These are phyloP conservation scores for Drosophila elegans DNA, from an alignment of 1,140 invertebrate species.

Conservation along the genomic window DNA sequence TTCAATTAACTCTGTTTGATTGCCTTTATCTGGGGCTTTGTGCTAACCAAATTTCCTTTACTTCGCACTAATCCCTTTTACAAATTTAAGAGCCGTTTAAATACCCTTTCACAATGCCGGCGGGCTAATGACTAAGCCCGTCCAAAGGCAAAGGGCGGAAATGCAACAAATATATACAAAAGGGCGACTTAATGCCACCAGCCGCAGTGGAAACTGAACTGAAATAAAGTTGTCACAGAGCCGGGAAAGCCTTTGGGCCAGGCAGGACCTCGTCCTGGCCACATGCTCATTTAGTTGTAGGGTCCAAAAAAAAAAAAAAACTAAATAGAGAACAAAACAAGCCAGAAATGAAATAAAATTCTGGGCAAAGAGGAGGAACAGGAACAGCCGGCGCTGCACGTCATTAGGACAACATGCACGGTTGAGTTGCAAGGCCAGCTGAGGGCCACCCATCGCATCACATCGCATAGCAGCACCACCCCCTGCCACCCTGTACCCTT, in stretches of 20 bases:
- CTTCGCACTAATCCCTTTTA: slow-evolving; percentile 36
- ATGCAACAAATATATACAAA: slow-evolving; percentile 77
- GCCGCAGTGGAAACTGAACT: slow-evolving; percentile 45
- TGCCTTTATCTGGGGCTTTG: slow-evolving; percentile 13
- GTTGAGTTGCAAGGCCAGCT: slow-evolving; percentile 49
- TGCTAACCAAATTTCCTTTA: slow-evolving; percentile 22
- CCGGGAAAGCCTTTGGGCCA: slow-evolving; percentile 41
- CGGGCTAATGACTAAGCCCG: slow-evolving; percentile 66
- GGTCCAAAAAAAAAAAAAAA: slow-evolving; percentile 13
- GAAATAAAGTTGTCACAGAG: slow-evolving; percentile 75
- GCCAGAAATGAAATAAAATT: slow-evolving; percentile 41
- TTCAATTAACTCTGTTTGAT: slow-evolving; percentile 37
- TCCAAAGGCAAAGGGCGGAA: slow-evolving; percentile 58
- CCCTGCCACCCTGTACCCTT: background rate
- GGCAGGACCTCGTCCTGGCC: slow-evolving; percentile 33
- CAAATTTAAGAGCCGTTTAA: slow-evolving; percentile 58
- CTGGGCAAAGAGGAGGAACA: slow-evolving; percentile 18
- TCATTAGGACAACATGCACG: slow-evolving; percentile 76
- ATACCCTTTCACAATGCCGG: slow-evolving; percentile 51
- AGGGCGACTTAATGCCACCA: slow-evolving; percentile 62
- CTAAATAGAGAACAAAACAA: slow-evolving; percentile 27
- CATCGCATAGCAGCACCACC: too few relatives aligned
- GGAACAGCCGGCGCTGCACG: slow-evolving; percentile 63
- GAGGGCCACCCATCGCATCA: slow-evolving; percentile 11
- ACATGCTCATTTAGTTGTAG: slow-evolving; percentile 72